Percentiles rank a stretch among this genome's conserved stretches.
These are phyloP conservation scores for Diglossa cyanea DNA, from an alignment of 2,797 vertebrate genomes.

Conservation along the genomic window DNA sequence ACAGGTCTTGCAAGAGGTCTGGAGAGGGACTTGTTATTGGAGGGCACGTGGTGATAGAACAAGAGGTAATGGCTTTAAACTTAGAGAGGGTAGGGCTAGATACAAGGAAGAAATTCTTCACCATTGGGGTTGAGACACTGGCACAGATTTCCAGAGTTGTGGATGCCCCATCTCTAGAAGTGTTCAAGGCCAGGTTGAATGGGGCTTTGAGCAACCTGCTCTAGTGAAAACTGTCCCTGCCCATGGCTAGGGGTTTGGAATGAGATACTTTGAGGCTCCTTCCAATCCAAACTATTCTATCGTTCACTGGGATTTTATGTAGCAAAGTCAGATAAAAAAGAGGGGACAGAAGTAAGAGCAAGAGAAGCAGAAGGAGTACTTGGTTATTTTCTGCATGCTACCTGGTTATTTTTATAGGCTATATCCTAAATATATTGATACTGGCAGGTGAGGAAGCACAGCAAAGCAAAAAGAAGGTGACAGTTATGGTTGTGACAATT, in stretches of 20 bases:
- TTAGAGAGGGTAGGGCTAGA: neutral
- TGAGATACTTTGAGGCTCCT: neutral
- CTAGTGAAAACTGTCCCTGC: neutral
- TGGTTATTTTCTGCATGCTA: neutral
- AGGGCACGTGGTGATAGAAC: neutral
- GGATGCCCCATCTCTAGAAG: neutral
- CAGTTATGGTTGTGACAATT: conserved; percentile 30
- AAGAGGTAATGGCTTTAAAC: neutral
- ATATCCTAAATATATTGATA: conserved; percentile 38
- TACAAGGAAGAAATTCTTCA: neutral
- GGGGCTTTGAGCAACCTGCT: neutral
- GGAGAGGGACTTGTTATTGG: neutral
- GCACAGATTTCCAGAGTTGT: neutral
- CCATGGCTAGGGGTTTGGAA: neutral
- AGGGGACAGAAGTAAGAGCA: neutral
- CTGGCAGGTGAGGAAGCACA: conserved; percentile 18
- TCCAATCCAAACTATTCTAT: neutral
- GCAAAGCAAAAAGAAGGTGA: conserved; percentile 31
- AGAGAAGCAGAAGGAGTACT: neutral
- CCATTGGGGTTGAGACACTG: rapidly evolving
- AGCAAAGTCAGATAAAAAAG: neutral
- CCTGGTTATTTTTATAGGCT: neutral
- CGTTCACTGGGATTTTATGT: neutral
- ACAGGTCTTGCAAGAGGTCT: neutral
- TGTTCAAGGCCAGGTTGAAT: neutral